These are phyloP conservation scores for Dermochelys coriacea DNA, from an alignment of 2,797 vertebrate genomes.

Conservation along the genomic window DNA sequence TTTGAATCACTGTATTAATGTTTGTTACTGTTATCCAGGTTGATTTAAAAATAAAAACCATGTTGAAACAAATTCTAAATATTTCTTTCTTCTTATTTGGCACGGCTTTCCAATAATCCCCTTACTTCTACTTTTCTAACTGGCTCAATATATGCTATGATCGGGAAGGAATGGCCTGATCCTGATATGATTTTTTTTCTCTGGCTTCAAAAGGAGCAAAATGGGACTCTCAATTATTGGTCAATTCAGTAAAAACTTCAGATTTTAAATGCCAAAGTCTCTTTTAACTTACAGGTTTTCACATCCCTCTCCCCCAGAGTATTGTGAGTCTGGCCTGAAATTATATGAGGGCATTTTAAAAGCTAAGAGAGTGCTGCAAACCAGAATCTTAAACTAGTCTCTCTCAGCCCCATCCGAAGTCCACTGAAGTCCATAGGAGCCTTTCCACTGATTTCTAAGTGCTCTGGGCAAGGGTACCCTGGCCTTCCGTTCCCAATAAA, in stretches of 20 bases:
- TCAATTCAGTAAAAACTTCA: neutral
- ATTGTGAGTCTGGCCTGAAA: neutral
- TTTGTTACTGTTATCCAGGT: conserved; percentile 27
- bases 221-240: neutral
- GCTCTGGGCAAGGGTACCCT: neutral
- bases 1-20: conserved; percentile 57
- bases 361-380: accelerated
- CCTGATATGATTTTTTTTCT: neutral
- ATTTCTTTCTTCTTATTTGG: neutral
- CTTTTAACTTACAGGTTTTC: neutral
- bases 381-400: accelerated
- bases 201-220: neutral
- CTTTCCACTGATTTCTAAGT: neutral
- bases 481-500: neutral
- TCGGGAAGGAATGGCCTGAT: neutral
- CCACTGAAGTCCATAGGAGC: neutral
- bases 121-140: neutral
- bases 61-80: neutral
- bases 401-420: neutral
- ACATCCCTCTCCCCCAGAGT: neutral
- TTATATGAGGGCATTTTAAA: neutral
- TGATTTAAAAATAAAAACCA: neutral
- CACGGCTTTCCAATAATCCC: accelerated
- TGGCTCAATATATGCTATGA: accelerated
- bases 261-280: too few species aligned